Base-by-base conservation (phyloP, 1,140 invertebrate species). In the Ostrea edulis region DNA sequence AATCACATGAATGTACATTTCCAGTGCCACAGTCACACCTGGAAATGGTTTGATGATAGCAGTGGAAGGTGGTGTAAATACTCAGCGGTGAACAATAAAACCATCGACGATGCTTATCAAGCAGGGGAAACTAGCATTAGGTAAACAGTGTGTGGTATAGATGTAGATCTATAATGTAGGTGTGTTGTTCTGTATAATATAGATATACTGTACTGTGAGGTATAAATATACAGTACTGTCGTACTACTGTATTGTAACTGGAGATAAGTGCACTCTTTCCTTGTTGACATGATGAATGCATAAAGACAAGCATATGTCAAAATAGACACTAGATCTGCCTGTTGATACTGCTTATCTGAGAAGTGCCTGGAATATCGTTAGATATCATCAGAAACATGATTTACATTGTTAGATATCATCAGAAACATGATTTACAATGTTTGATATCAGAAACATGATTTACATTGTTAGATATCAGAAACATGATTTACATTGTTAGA, bases 1-100 rank as follows among this genome's bases (percentile, higher is more conserved):
- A 25, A 9, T 81, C 25, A 44, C 8, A 25, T 20, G 22, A 44
- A 81, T 44, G 5, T 22, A 53, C 77, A 85, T 35, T 84, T 89
- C 22, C 89, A 95, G 95, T 94, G 93, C 95, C 84, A 95, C 91
- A 89, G 96, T 95, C 96, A 96, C 68, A 94, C 96, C 51, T 98
- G 97, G 98, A 97, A 97, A 92, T 98, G 97, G 97, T 98, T 97
- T 94, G 97, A 98, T 93, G 96, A 97, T 44, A 96, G 96, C 20
- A 97, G 96, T 14, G 97, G 97, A 9, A 97, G 97, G 92, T 98
- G 98, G 98, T 97, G 96, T 82, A 95, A 96, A 51, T 98, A 98
- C 92, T 96, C 97, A 2, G 94, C 96, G 5, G 92, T 95, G 8
- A 98, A 98, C 90, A 98, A 98, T 93, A 96, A 97, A 91, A 95